A percentile compares a stretch with the other conserved stretches of the same genome.
These are phyloP conservation scores for Adoxophyes honmai DNA, from an alignment of 1,140 invertebrate genomes.

Conservation along the genomic window DNA sequence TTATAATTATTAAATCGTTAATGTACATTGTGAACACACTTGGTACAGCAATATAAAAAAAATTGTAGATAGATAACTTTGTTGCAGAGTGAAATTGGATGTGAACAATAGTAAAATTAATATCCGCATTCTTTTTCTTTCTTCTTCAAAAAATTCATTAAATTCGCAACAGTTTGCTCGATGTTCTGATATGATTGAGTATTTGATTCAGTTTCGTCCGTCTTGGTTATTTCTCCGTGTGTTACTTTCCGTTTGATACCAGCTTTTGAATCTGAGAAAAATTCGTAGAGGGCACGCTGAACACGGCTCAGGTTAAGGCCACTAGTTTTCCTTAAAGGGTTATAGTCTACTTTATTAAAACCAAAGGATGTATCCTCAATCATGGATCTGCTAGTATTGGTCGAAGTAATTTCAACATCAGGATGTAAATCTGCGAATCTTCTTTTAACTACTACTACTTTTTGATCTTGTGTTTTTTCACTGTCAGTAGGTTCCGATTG, in stretches of 20 bases:
- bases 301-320: neutral
- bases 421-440: too few relatives aligned
- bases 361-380: constrained; percentile 24
- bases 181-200: constrained; percentile 19
- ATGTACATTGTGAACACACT: too few relatives aligned
- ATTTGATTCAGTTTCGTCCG: neutral
- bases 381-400: neutral
- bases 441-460: constrained; percentile 16
- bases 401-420: too few relatives aligned
- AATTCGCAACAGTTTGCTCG: constrained; percentile 33
- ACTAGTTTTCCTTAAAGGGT: constrained; percentile 24
- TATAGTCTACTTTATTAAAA: constrained; percentile 45
- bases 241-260: too few relatives aligned
- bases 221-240: too few relatives aligned
- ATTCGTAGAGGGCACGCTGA: constrained; percentile 12
- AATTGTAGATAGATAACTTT: too few relatives aligned
- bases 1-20: too few relatives aligned
- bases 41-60: too few relatives aligned
- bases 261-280: neutral
- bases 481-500: constrained; percentile 31
- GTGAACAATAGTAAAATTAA: too few relatives aligned
- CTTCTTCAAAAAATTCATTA: constrained; percentile 47
- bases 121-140: constrained; percentile 47
- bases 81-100: too few relatives aligned
- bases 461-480: constrained; percentile 26